Percentiles rank a stretch among this genome's conserved stretches.
phyloP scores from a whole-genome alignment of 2,888 invertebrate species.

The Drosophila fungiperda region DNA sequence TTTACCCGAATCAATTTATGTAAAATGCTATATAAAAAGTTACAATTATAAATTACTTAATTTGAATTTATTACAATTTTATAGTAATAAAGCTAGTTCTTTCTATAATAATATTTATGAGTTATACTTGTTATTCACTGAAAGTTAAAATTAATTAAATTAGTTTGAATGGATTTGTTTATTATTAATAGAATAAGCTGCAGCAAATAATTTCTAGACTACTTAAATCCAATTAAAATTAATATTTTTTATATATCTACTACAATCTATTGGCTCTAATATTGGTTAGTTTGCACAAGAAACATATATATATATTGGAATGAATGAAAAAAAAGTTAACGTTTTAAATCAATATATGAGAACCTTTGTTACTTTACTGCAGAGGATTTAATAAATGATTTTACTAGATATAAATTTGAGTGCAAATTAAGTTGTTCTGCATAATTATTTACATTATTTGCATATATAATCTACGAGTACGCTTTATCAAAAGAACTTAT shows the following conservation, averaged over 20 bases:
- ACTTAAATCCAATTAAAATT: background rate
- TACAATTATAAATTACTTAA: background rate
- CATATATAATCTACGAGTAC: background rate
- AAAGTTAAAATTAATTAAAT: background rate
- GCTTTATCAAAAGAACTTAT: background rate
- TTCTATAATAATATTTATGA: background rate
- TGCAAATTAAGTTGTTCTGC: background rate
- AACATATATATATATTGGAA: background rate
- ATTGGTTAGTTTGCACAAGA: background rate
- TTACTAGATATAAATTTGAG: background rate
- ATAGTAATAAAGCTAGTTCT: background rate
- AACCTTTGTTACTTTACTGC: background rate
- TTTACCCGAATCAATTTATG: background rate
- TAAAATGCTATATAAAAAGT: background rate
- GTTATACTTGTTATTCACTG: background rate
- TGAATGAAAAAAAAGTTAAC: background rate
- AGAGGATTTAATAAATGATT: background rate
- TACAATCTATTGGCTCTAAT: background rate
- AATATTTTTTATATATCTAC: background rate
- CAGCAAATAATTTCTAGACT: background rate
- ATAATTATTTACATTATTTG: background rate
- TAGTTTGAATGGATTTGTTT: background rate
- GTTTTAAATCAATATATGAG: background rate
- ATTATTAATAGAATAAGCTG: background rate
- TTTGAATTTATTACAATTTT: background rate